phyloP scores from a whole-genome alignment of 2,113 vertebrate species.

The Scartelaos histophorus region DNA sequence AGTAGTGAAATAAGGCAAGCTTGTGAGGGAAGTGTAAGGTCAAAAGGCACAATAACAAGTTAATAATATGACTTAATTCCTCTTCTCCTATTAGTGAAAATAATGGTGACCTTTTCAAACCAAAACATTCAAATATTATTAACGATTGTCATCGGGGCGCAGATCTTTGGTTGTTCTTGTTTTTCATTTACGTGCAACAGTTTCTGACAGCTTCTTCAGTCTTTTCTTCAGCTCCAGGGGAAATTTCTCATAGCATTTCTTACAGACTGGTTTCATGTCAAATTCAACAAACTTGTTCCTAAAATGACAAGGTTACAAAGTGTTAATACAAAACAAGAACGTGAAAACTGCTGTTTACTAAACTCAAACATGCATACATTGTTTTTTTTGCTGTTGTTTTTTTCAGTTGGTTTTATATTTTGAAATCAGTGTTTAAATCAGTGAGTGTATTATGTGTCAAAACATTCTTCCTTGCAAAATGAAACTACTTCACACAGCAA shows the following conservation, averaged over 20 bases:
- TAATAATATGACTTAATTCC: conserved; percentile 7
- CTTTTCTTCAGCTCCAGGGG: conserved; percentile 98
- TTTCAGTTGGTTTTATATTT: no score
- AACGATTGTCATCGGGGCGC: conserved; percentile 7
- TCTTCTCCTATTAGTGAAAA: not conserved
- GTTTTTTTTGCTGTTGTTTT: no score
- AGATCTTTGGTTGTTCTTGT: not conserved
- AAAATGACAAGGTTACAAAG: conserved; percentile 14
- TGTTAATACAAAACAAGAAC: not conserved
- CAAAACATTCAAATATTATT: conserved; percentile 8
- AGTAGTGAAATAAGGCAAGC: conserved; percentile 43
- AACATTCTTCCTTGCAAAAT: no score
- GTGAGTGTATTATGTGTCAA: no score
- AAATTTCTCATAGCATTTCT: conserved; percentile 99
- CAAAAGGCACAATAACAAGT: conserved; percentile 39
- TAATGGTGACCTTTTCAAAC: not conserved
- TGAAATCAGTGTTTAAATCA: no score
- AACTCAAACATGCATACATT: no score
- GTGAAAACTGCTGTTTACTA: not conserved
- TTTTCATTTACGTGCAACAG: conserved; percentile 87
- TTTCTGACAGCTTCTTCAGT: conserved; percentile 98
- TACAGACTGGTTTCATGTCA: conserved; percentile 99
- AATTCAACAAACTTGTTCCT: conserved; percentile 99
- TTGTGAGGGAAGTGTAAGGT: conserved; percentile 36
- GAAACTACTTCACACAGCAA: no score